A percentile compares a stretch with the other conserved stretches of the same genome.
phyloP scores from a whole-genome alignment of 2,888 invertebrate genomes.

The Epistrophe grossulariae region DNA sequence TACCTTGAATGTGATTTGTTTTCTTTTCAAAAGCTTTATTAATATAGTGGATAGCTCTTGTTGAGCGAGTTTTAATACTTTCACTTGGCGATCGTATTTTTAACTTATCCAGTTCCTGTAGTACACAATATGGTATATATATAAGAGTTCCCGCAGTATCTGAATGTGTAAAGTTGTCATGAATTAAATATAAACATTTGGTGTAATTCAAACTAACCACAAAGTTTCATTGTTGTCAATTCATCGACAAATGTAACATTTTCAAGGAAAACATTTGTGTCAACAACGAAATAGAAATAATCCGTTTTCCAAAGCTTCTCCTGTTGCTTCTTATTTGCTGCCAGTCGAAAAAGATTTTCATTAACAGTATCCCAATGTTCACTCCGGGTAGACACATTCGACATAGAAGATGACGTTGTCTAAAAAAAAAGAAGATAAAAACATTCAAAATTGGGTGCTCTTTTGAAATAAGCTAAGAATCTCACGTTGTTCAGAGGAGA shows the following conservation, averaged over 20 bases:
- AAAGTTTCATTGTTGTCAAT: conserved; percentile 79
- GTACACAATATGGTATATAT: conserved; percentile 85
- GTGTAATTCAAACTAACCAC: conserved; percentile 68
- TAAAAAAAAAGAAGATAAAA: background rate
- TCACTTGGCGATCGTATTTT: conserved; percentile 80
- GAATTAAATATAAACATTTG: background rate
- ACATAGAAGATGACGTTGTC: conserved; percentile 13
- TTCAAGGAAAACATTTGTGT: conserved; percentile 85
- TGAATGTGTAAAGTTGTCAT: conserved; percentile 27
- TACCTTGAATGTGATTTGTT: conserved; percentile 78
- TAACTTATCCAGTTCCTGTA: conserved; percentile 85
- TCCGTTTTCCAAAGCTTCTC: conserved; percentile 76
- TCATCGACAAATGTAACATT: conserved; percentile 82
- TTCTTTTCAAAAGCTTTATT: conserved; percentile 79
- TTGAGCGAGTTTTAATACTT: conserved; percentile 75
- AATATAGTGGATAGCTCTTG: conserved; percentile 80
- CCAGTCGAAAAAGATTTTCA: conserved; percentile 78
- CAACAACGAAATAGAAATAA: conserved; percentile 83
- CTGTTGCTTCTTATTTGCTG: conserved; percentile 73
- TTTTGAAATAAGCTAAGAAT: background rate
- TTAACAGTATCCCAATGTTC: conserved; percentile 77
- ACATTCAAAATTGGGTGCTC: background rate
- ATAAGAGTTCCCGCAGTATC: conserved; percentile 81
- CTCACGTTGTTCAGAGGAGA: conserved; percentile 32
- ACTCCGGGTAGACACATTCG: conserved; percentile 52